A percentile compares a stretch with the other conserved stretches of the same genome.
These are phyloP conservation scores for Leucophenga maculata DNA, from an alignment of 2,888 invertebrate genomes.

Conservation along the genomic window DNA sequence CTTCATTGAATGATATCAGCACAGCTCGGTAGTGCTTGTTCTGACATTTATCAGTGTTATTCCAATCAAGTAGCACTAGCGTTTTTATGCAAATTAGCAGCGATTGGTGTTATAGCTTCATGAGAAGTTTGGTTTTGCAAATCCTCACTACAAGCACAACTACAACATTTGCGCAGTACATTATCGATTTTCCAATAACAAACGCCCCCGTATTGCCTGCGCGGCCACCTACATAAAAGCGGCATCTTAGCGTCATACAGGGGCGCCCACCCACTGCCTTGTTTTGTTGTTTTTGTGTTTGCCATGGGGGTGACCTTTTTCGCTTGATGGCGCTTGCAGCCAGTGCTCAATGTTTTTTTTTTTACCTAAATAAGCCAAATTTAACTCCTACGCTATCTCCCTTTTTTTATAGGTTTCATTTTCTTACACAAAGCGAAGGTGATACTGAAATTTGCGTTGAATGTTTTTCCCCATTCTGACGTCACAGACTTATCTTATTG, in stretches of 20 bases:
- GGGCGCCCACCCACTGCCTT: neutral
- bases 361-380: no score
- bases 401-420: no score
- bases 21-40: no score
- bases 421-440: no score
- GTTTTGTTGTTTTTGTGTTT: neutral
- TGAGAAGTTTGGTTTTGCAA: neutral
- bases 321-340: no score
- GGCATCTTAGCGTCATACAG: neutral
- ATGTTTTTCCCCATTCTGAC: no score
- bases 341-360: no score
- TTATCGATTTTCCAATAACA: conserved; percentile 20
- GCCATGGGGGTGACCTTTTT: conserved; percentile 4
- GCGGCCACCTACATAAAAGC: neutral
- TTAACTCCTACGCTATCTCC: no score
- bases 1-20: no score
- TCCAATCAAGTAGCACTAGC: neutral
- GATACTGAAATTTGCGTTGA: no score
- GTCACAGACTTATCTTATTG: no score
- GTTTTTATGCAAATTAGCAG: neutral
- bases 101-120: neutral
- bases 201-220: neutral
- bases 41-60: neutral
- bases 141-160: neutral
- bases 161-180: conserved; percentile 10